These are phyloP conservation scores for Xenopus petersii DNA, from an alignment of 2,797 vertebrate genomes.

Conservation along the genomic window DNA sequence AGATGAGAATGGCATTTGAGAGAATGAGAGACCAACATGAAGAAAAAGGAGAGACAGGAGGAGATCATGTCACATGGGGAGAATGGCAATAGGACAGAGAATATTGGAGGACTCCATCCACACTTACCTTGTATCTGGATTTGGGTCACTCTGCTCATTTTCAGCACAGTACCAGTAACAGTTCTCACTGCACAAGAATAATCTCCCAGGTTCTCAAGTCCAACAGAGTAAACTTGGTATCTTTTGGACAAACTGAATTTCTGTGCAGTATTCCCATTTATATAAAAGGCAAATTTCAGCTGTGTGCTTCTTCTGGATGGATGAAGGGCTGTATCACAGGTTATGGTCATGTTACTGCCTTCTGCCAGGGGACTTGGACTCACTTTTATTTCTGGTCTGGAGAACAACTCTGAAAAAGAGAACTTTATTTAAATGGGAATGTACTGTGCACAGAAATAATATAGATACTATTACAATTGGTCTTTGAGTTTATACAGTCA, in stretches of 20 bases:
- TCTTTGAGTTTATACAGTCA: too few relatives aligned
- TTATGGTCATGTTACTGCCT: too few relatives aligned
- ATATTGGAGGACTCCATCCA: too few relatives aligned
- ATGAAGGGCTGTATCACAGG: background rate
- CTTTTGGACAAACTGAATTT: background rate
- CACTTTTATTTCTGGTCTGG: background rate
- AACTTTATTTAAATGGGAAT: too few relatives aligned
- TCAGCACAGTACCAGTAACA: background rate
- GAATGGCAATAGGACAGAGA: too few relatives aligned
- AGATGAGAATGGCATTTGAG: too few relatives aligned
- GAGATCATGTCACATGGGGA: too few relatives aligned
- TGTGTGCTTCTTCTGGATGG: background rate
- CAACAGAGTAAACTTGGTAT: background rate
- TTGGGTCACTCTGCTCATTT: background rate
- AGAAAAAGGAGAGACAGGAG: too few relatives aligned
- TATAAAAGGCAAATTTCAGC: slow-evolving; percentile 1
- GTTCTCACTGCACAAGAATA: background rate
- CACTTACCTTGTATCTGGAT: background rate
- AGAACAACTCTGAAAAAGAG: background rate
- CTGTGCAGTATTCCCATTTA: background rate
- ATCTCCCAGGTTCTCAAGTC: background rate
- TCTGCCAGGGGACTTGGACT: too few relatives aligned
- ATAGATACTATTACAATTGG: too few relatives aligned
- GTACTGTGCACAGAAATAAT: too few relatives aligned
- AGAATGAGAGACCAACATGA: too few relatives aligned